These are phyloP conservation scores for Sorex araneus DNA, from an alignment of 2,113 vertebrate species.

Conservation along the genomic window DNA sequence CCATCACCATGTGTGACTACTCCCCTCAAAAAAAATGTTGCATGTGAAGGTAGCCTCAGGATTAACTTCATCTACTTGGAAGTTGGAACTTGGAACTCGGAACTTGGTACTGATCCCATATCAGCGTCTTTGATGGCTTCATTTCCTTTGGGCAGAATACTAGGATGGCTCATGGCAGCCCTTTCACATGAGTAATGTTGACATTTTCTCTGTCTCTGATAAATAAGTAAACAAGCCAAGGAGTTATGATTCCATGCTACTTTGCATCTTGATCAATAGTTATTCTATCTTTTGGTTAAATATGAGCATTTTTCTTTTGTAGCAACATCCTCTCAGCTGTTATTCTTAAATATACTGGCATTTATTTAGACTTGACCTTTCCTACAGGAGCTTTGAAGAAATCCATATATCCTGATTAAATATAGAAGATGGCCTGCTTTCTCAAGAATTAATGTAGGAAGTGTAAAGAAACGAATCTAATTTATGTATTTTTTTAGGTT, in stretches of 20 bases:
- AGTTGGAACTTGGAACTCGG: neutral
- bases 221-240: neutral
- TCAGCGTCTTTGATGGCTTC: neutral
- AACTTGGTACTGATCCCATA: neutral
- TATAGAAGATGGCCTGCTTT: neutral
- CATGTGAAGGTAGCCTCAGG: neutral
- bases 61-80: neutral
- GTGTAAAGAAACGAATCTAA: neutral
- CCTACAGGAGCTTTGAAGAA: slow-evolving; percentile 20
- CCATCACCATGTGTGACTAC: too few relatives aligned
- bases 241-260: neutral
- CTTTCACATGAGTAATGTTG: neutral
- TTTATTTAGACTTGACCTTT: slow-evolving; percentile 75
- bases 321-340: neutral
- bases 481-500: neutral
- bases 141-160: neutral
- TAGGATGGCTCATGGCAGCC: neutral
- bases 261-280: neutral
- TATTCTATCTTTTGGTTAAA: neutral
- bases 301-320: neutral
- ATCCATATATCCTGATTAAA: slow-evolving; percentile 40
- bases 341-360: slow-evolving; percentile 55
- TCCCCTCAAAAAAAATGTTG: neutral
- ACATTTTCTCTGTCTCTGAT: slow-evolving; percentile 30
- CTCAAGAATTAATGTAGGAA: slow-evolving; percentile 13